Conservation (phyloP, 2,888 invertebrate species). For the Nebria brevicollis region DNA sequence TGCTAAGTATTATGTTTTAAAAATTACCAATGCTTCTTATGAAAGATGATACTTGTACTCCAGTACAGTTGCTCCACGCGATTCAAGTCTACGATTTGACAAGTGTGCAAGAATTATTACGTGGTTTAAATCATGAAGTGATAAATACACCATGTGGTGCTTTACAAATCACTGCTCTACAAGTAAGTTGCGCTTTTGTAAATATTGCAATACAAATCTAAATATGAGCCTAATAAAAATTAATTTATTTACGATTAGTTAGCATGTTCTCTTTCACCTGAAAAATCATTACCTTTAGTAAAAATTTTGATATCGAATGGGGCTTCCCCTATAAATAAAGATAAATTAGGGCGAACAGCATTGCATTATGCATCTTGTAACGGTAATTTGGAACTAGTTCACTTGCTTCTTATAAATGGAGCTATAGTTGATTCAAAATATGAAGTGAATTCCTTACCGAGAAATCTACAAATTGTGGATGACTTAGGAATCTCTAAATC, state of each 20-base stretch:
- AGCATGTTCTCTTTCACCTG: conserved; percentile 32
- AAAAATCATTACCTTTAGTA: conserved; percentile 27
- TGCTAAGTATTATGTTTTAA: conserved; percentile 13
- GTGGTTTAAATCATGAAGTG: conserved; percentile 5
- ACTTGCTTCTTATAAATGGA: conserved; percentile 50
- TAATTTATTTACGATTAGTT: conserved; percentile 14
- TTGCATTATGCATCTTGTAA: conserved; percentile 57
- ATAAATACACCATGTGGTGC: conserved; percentile 36
- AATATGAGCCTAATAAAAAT: neutral
- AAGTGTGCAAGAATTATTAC: conserved; percentile 20
- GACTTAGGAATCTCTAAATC: conserved; percentile 40
- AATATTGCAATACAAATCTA: neutral
- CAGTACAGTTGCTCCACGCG: conserved; percentile 27
- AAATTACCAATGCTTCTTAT: neutral
- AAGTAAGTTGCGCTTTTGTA: conserved; percentile 25
- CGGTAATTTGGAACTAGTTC: conserved; percentile 53
- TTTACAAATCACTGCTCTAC: conserved; percentile 30
- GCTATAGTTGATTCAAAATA: conserved; percentile 49
- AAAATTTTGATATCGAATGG: conserved; percentile 27
- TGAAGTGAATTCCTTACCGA: conserved; percentile 33
- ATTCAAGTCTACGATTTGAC: conserved; percentile 29
- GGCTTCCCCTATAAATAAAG: conserved; percentile 44
- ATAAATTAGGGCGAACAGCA: conserved; percentile 58
- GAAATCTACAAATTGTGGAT: conserved; percentile 22
- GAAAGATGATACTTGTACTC: neutral